phyloP scores from a whole-genome alignment of 2,888 invertebrate genomes.

The Cephus runcator region DNA sequence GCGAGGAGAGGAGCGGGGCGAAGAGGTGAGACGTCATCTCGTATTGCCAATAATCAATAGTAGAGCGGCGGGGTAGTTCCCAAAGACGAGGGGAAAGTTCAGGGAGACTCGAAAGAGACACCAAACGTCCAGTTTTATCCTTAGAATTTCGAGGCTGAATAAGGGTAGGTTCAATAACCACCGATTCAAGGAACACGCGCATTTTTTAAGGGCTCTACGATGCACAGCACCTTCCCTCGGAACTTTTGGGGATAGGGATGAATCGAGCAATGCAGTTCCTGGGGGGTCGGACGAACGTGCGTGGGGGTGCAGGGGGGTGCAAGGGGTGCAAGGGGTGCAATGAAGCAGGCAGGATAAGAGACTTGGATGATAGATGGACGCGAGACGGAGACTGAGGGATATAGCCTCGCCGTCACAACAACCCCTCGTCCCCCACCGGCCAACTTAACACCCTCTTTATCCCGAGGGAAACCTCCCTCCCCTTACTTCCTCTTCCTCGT shows the following conservation, averaged over 20 bases:
- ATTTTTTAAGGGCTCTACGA: background rate
- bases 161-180: background rate
- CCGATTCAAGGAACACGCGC: background rate
- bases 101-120: conserved; percentile 5
- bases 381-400: conserved; percentile 46
- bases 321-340: conserved; percentile 4
- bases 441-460: conserved; percentile 54
- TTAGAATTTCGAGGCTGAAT: background rate
- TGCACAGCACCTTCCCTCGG: background rate
- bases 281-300: background rate
- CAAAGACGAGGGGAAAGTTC: conserved; percentile 28
- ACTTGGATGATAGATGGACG: conserved; percentile 50
- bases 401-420: conserved; percentile 58
- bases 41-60: conserved; percentile 50
- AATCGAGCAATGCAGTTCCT: background rate
- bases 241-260: background rate
- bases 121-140: background rate
- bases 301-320: conserved; percentile 1
- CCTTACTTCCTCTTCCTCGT: conserved; percentile 8
- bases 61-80: conserved; percentile 31
- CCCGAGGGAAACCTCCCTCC: conserved; percentile 47
- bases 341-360: conserved; percentile 26
- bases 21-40: conserved; percentile 42
- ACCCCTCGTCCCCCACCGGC: conserved; percentile 38
- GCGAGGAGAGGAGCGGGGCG: conserved; percentile 13